Base-by-base conservation (phyloP, 2,797 vertebrate species). In the Menidia menidia region DNA sequence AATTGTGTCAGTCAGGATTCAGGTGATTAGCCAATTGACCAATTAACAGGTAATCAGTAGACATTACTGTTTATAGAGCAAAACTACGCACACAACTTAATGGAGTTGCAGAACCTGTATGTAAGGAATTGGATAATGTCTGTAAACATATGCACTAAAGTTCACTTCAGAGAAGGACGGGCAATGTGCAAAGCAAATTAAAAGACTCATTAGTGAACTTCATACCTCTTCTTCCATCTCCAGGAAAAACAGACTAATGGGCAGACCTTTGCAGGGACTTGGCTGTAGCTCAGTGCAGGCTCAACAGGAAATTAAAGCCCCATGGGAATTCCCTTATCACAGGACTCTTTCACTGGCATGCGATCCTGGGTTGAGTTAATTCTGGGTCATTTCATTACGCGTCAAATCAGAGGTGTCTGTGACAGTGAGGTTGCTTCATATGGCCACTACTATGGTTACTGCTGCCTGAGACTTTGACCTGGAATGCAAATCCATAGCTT, bases 331-430 rank as follows among this genome's bases (percentile, higher is more conserved):
- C 35, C 41, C 45, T 70, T 45, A 81, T 58, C 75, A 69, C 81
- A 78, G 68, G 78, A 77, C 78, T 78, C 78, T 82, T 86, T 74
- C 64, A 75, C 61, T 65, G 78, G 75, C 77, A 87, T 68, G 88
- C 87, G 90, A 90, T 92, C 25, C 87, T 87, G 75, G 87, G 88
- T 80, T 81, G 52, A 85, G 88, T 89, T 91, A 78, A 90, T 91
- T 93, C 82, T 86, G 87, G 90, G 89, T 89, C 83, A 82, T 86
- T 88, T 92, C 88, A 89, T 91, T 93, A 85, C 43, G 39, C 74
- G 65, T 82, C 75, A 76, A 75, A 86, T 61, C 82, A 83, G 85
- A 87, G 88, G 81, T 89, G 88, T 87, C 78, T 61, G 67, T 65
- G 71, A 68, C 25, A 82, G 77, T 64, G 52, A 82, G 63, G 50